phyloP scores from a whole-genome alignment of 2,888 invertebrate species.

The Silvanus unidentatus region DNA sequence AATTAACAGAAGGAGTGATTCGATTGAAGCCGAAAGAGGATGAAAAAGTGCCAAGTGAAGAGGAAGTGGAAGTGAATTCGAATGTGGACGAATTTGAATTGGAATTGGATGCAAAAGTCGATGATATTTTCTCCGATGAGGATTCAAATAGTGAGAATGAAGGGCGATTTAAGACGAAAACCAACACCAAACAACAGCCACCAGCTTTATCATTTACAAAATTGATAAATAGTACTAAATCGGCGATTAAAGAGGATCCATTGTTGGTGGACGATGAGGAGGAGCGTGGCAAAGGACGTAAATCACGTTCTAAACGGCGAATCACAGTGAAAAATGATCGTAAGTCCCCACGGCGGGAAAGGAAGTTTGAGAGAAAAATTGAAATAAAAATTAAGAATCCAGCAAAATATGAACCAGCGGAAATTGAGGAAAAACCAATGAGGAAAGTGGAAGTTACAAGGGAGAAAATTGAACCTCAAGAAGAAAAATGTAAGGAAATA shows the following conservation, averaged over 20 bases:
- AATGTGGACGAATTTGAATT: conserved; percentile 26
- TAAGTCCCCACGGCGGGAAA: conserved; percentile 16
- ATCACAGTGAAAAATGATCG: conserved; percentile 18
- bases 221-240: conserved; percentile 23
- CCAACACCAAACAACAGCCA: conserved; percentile 16
- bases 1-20: conserved; percentile 48
- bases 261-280: conserved; percentile 9
- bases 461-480: conserved; percentile 7
- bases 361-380: conserved; percentile 34
- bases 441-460: conserved; percentile 6
- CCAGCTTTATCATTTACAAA: conserved; percentile 26
- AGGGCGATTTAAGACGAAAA: conserved; percentile 39
- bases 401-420: conserved; percentile 33
- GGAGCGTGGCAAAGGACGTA: conserved; percentile 4
- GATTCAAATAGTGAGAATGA: conserved; percentile 44
- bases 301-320: conserved; percentile 11
- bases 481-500: conserved; percentile 13
- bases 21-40: conserved; percentile 40
- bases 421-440: conserved; percentile 10
- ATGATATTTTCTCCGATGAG: conserved; percentile 43
- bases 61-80: conserved; percentile 14
- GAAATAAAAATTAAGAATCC: conserved; percentile 44
- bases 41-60: conserved; percentile 9
- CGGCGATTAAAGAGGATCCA: conserved; percentile 18
- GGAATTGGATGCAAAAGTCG: conserved; percentile 33